Base-by-base conservation (phyloP, 2,888 invertebrate genomes). In the Heteromurus nitidus region DNA sequence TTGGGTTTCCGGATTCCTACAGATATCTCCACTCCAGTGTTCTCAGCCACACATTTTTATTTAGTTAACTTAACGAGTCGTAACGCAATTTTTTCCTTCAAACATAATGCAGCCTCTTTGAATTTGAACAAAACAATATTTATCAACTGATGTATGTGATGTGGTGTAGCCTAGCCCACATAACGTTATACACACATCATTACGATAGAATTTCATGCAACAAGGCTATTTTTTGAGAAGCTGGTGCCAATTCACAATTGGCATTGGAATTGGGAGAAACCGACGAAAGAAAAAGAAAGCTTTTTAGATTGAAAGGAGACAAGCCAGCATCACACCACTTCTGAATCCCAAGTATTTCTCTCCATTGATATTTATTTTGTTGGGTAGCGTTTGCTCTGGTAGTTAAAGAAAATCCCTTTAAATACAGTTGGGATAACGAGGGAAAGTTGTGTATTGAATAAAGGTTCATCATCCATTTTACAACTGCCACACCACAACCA, bases 191-290 rank as follows among this genome's bases (percentile, higher is more conserved):
- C 28, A 62, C 18, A 22, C 30, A 30, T 20, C 62, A 30, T 20
- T 30, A n/a, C n/a, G n/a, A n/a, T 62, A 62, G 20, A 28, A 18
- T 20, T 31, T n/a, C n/a, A 18, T 62, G 5, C 13, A 9, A 24
- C 16, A 11, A 30, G 31, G 1, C 1, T 36, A 30, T 50, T 31
- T 55, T 28, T 22, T 44, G 30, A 3, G 53, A 65, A 62, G 50
- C 42, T 47, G 47, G 67, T 68, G 76, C 76, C 76, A 76, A 76
- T 76, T 76, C 68, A 44, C 58, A 76, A 67, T 76, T 76, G 76
- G 76, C 67, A 76, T 76, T 58, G 76, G 68, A 42, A 76, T 73
- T 73, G 73, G 55, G 30, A 22, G 30, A n/a, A n/a, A n/a, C n/a
- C n/a, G n/a, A n/a, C n/a, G n/a, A n/a, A n/a, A n/a, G n/a, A n/a